Conservation (phyloP, 1,140 invertebrate genomes). For the Tetramorium simillimum region DNA sequence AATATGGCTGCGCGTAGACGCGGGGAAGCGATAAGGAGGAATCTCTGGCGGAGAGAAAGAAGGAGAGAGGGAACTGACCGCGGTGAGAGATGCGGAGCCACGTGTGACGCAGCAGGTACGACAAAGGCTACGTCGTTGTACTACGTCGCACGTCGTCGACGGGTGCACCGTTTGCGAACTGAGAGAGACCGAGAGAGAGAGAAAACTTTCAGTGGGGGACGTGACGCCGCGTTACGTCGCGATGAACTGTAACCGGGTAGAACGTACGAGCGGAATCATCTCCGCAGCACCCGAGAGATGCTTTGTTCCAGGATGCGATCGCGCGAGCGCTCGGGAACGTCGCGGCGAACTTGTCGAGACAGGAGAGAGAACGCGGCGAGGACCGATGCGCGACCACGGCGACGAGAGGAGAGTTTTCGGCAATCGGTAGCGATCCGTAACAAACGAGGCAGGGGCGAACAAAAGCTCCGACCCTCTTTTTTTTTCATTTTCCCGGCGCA, state of each 20-base stretch:
- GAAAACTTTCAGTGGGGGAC: neutral
- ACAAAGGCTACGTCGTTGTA: constrained; percentile 47
- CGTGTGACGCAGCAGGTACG: constrained; percentile 58
- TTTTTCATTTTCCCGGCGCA: constrained; percentile 30
- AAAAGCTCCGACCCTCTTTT: neutral
- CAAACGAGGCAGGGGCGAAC: constrained; percentile 17
- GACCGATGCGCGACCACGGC: neutral
- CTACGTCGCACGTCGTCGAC: constrained; percentile 23
- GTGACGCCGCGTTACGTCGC: constrained; percentile 15
- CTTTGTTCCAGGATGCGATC: constrained; percentile 17
- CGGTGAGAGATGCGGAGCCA: constrained; percentile 19
- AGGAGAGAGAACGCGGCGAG: neutral
- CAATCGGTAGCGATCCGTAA: constrained; percentile 13
- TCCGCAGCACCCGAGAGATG: neutral
- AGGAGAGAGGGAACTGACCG: constrained; percentile 41
- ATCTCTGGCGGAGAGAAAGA: neutral
- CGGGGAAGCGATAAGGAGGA: constrained; percentile 18
- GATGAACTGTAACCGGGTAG: neutral
- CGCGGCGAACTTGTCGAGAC: neutral
- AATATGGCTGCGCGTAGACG: constrained; percentile 50
- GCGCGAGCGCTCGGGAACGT: neutral
- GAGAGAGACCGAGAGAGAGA: neutral
- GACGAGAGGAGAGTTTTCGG: constrained; percentile 4
- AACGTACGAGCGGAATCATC: neutral
- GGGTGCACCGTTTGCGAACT: constrained; percentile 10